phyloP scores from a whole-genome alignment of 2,888 invertebrate genomes.

The Pseudanteris insignis region DNA sequence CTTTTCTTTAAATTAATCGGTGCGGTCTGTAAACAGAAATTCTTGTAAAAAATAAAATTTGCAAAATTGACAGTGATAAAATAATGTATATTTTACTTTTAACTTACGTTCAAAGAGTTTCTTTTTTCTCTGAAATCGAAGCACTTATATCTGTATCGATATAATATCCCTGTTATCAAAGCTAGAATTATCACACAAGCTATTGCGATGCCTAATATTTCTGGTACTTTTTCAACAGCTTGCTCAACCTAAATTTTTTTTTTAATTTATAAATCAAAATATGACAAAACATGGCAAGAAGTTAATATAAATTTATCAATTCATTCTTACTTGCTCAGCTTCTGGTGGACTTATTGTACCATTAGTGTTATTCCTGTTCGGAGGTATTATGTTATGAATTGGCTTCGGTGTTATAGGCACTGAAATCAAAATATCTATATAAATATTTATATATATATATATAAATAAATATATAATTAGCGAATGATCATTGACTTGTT shows the following conservation, averaged over 20 bases:
- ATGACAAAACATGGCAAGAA: conserved; percentile 1
- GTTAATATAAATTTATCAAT: too few species aligned
- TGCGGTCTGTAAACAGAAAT: conserved; percentile 70
- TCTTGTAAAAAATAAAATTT: too few species aligned
- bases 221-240: conserved; percentile 55
- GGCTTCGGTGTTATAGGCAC: conserved; percentile 70
- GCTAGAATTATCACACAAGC: conserved; percentile 53
- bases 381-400: conserved; percentile 72
- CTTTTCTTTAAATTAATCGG: conserved; percentile 70
- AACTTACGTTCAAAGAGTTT: conserved; percentile 52
- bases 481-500: too few species aligned
- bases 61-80: too few species aligned
- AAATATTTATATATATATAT: too few species aligned
- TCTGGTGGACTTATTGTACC: conserved; percentile 56
- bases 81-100: not conserved
- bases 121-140: conserved; percentile 54
- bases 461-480: too few species aligned
- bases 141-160: conserved; percentile 52
- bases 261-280: conserved; percentile 5
- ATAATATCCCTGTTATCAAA: conserved; percentile 51
- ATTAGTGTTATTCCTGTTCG: conserved; percentile 62
- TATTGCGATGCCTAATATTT: conserved; percentile 57
- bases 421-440: conserved; percentile 57
- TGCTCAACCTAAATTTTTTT: conserved; percentile 52
- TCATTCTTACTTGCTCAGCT: conserved; percentile 56